A percentile compares a stretch with the other conserved stretches of the same genome.
Evolutionary conservation across 2,888 invertebrate species (phyloP).

Genomic region (Drosophila phalerata): DNA sequence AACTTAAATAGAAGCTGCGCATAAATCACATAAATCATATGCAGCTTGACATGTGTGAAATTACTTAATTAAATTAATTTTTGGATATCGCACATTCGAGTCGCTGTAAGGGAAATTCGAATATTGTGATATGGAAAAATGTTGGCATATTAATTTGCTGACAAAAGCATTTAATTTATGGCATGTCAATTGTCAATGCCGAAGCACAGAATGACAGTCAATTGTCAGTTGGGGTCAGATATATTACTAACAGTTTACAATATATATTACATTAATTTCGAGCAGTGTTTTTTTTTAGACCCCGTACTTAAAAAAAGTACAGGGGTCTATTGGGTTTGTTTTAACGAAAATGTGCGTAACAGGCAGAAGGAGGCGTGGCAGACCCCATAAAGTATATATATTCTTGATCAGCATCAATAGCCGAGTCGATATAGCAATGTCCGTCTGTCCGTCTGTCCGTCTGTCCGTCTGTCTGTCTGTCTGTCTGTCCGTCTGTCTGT

Average conservation of each 20-base stretch:
- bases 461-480: too few relatives aligned
- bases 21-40: constrained; percentile 78
- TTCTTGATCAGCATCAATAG: too few relatives aligned
- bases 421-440: too few relatives aligned
- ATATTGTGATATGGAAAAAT: constrained; percentile 13
- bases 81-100: constrained; percentile 29
- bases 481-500: too few relatives aligned
- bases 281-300: neutral
- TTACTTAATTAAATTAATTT: constrained; percentile 77
- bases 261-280: neutral
- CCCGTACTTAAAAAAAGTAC: too few relatives aligned
- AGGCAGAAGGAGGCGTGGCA: too few relatives aligned
- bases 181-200: constrained; percentile 52
- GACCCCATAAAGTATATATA: too few relatives aligned
- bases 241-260: constrained; percentile 15
- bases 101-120: neutral
- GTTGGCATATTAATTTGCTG: constrained; percentile 37
- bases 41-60: constrained; percentile 70
- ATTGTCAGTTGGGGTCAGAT: constrained; percentile 32
- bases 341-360: too few relatives aligned
- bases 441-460: too few relatives aligned
- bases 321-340: too few relatives aligned
- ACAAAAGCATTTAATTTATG: constrained; percentile 66
- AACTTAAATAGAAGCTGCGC: constrained; percentile 65
- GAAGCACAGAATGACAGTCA: constrained; percentile 37